These are phyloP conservation scores for Limnephilus rhombicus DNA, from an alignment of 2,888 invertebrate genomes.

Conservation along the genomic window DNA sequence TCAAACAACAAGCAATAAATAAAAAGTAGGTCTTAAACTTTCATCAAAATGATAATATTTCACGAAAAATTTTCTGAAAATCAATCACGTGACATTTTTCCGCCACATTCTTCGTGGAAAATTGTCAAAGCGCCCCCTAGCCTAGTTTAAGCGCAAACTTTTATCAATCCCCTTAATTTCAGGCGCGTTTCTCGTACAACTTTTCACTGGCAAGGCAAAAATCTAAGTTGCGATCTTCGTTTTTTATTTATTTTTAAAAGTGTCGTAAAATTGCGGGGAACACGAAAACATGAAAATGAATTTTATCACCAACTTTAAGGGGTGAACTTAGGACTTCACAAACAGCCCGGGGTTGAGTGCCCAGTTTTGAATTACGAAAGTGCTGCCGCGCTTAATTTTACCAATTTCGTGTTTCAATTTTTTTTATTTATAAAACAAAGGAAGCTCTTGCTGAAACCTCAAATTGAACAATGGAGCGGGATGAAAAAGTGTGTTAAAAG, in stretches of 20 bases:
- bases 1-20: background rate
- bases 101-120: background rate
- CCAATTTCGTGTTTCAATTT: background rate
- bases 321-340: background rate
- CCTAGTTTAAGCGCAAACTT: constrained; percentile 11
- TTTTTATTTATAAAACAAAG: background rate
- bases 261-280: constrained; percentile 16
- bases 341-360: background rate
- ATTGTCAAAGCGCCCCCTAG: background rate
- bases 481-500: background rate
- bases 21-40: background rate
- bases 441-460: background rate
- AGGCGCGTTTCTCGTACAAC: background rate
- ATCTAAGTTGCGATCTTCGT: background rate
- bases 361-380: background rate
- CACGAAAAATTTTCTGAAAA: background rate
- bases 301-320: constrained; percentile 8
- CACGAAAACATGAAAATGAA: constrained; percentile 12
- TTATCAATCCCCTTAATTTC: constrained; percentile 29
- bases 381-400: background rate
- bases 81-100: constrained; percentile 12
- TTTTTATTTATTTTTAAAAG: constrained; percentile 24
- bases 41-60: background rate
- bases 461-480: background rate
- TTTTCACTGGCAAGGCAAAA: background rate